Evolutionary conservation across 2,888 invertebrate species (phyloP).

Genomic region (Acrobasis suavella): DNA sequence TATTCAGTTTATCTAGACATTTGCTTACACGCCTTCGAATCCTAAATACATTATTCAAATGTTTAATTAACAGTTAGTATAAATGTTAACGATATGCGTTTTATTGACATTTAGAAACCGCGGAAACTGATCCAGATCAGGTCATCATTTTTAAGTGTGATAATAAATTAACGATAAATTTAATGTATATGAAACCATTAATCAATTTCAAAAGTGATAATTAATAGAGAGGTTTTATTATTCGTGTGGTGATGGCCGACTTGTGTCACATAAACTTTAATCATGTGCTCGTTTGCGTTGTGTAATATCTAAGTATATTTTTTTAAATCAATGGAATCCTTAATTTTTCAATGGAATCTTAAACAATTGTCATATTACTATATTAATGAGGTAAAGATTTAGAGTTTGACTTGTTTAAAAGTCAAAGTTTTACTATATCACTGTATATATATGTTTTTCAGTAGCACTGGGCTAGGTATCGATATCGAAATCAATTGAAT

Average conservation of each 20-base stretch:
- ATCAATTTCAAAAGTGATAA: background rate
- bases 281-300: no score
- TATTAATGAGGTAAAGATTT: no score
- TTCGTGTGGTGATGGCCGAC: background rate
- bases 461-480: no score
- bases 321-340: no score
- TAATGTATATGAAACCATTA: background rate
- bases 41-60: conserved; percentile 3
- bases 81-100: background rate
- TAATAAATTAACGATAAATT: background rate
- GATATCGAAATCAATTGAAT: no score
- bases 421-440: no score
- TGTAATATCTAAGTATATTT: no score
- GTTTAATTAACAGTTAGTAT: background rate
- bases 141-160: background rate
- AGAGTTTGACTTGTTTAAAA: no score
- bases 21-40: background rate
- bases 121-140: background rate
- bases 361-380: no score
- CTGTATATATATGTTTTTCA: no score
- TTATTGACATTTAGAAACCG: background rate
- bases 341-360: no score
- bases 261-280: background rate
- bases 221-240: background rate
- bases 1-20: background rate